These are phyloP conservation scores for Ceriagrion tenellum DNA, from an alignment of 2,888 invertebrate genomes.

Conservation along the genomic window DNA sequence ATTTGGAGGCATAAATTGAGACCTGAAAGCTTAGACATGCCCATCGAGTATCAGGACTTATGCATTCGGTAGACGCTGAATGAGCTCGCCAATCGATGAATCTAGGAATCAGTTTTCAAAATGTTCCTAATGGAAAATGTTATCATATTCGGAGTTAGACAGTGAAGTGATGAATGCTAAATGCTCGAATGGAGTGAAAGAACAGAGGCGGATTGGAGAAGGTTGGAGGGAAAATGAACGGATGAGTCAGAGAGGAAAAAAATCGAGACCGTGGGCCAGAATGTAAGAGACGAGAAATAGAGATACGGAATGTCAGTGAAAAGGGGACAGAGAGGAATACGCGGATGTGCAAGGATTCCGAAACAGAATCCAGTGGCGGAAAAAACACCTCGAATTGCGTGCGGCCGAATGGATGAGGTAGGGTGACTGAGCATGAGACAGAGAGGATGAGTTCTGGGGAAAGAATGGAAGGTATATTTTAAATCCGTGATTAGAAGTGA, in stretches of 20 bases:
- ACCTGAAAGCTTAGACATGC: too few relatives aligned
- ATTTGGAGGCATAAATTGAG: too few relatives aligned
- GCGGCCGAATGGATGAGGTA: not conserved
- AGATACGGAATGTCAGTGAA: not conserved
- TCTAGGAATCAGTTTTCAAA: constrained; percentile 33
- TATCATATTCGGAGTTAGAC: constrained; percentile 15
- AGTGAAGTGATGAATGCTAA: not conserved
- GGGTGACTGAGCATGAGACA: not conserved
- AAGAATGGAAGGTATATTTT: not conserved
- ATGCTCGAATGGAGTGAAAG: not conserved
- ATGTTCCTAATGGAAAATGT: constrained; percentile 3
- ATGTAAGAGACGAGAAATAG: not conserved
- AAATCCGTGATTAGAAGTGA: too few relatives aligned
- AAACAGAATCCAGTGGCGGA: constrained; percentile 4
- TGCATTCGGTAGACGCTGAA: not conserved
- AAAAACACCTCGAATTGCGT: not conserved
- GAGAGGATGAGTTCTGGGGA: not conserved
- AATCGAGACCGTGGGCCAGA: not conserved
- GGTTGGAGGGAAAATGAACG: not conserved
- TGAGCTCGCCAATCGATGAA: not conserved
- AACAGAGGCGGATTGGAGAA: not conserved
- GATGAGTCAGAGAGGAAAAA: not conserved
- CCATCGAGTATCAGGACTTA: not conserved
- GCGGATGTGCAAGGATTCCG: not conserved
- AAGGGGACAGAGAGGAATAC: not conserved